Evolutionary conservation across 2,113 vertebrate genomes (phyloP).

Genomic region (Symphodus melops): DNA sequence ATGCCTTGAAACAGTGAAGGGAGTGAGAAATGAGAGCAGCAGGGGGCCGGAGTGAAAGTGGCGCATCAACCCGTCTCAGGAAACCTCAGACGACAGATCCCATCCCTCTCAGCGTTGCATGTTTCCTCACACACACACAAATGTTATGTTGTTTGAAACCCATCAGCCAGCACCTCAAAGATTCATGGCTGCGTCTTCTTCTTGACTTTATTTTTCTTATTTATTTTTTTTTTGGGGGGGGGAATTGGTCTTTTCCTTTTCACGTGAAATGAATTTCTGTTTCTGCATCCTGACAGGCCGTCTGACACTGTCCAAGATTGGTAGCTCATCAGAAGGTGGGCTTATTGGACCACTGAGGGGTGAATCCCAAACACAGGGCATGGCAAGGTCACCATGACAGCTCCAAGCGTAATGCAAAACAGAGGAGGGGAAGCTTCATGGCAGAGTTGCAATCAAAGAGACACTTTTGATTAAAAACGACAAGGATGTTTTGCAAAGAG

Average conservation of each 20-base stretch:
- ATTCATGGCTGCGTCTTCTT: constrained; percentile 32
- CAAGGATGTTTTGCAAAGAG: constrained; percentile 52
- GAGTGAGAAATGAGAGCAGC: constrained; percentile 21
- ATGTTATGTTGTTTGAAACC: constrained; percentile 59
- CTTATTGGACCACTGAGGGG: constrained; percentile 23
- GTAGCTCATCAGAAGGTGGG: constrained; percentile 31
- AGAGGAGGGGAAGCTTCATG: constrained; percentile 22
- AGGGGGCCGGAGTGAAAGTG: constrained; percentile 29
- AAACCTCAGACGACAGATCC: constrained; percentile 52
- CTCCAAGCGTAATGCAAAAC: constrained; percentile 36
- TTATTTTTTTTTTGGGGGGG: background rate
- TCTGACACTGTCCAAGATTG: constrained; percentile 25
- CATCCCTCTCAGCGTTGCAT: constrained; percentile 36
- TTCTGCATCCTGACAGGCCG: constrained; percentile 2
- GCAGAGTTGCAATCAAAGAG: constrained; percentile 46
- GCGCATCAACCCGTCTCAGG: constrained; percentile 44
- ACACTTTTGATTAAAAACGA: constrained; percentile 60
- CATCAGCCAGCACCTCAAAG: constrained; percentile 54
- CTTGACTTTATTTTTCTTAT: constrained; percentile 8
- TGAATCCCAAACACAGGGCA: constrained; percentile 42
- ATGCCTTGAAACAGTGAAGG: constrained; percentile 7
- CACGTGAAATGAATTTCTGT: constrained; percentile 36
- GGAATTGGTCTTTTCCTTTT: background rate
- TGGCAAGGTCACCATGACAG: constrained; percentile 58
- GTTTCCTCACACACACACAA: constrained; percentile 59